A percentile compares a stretch with the other conserved stretches of the same genome.
These are phyloP conservation scores for Periparus ater DNA, from an alignment of 2,797 vertebrate genomes.

Conservation along the genomic window DNA sequence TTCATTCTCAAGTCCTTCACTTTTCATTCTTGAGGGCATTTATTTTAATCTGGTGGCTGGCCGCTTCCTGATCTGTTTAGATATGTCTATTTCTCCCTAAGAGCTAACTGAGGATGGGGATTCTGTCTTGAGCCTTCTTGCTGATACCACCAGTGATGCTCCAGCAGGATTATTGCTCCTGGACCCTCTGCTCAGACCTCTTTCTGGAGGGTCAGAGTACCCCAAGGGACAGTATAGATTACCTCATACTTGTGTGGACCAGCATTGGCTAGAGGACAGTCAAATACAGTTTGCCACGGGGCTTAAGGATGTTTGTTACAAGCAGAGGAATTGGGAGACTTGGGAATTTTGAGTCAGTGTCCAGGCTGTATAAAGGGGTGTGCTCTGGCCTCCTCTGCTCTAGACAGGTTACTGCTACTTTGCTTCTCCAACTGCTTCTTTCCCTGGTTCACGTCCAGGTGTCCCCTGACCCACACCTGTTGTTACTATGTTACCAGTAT, in stretches of 20 bases:
- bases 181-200: neutral
- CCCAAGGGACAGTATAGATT: neutral
- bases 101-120: neutral
- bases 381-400: neutral
- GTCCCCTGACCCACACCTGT: neutral
- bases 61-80: neutral
- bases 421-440: neutral
- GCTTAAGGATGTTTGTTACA: neutral
- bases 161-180: neutral
- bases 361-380: neutral
- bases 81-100: neutral
- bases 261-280: neutral
- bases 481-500: neutral
- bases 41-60: neutral
- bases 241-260: neutral
- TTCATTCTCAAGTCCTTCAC: neutral
- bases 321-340: neutral
- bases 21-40: neutral
- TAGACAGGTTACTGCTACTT: neutral
- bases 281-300: accelerated
- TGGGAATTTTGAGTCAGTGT: neutral
- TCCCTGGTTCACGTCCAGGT: neutral
- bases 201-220: neutral
- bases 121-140: neutral
- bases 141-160: neutral